These are phyloP conservation scores for Euwallacea fornicatus DNA, from an alignment of 1,140 invertebrate species.

Conservation along the genomic window DNA sequence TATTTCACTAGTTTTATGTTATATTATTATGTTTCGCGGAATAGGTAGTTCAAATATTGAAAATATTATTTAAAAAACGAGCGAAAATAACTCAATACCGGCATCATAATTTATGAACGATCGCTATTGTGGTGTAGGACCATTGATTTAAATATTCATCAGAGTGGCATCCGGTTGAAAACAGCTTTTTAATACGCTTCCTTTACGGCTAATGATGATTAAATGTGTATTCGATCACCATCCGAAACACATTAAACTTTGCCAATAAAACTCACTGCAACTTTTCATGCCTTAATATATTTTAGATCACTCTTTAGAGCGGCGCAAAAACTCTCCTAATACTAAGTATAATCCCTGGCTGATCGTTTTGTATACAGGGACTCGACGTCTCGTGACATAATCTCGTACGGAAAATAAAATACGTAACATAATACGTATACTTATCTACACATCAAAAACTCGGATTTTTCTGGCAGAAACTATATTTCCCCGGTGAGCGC, in stretches of 20 bases:
- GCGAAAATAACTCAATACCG: too few relatives aligned
- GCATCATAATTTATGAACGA: too few relatives aligned
- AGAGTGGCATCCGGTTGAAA: not conserved
- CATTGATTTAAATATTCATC: not conserved
- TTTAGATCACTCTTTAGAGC: too few relatives aligned
- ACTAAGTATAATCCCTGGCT: too few relatives aligned
- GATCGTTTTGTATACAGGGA: too few relatives aligned
- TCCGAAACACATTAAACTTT: not conserved
- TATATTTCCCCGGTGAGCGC: slow-evolving; percentile 18
- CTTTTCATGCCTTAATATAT: too few relatives aligned
- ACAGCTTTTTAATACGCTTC: slow-evolving; percentile 1
- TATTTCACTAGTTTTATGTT: too few relatives aligned
- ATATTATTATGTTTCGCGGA: too few relatives aligned
- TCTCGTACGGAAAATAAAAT: slow-evolving; percentile 10
- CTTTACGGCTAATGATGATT: slow-evolving; percentile 2
- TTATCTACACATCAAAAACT: slow-evolving; percentile 17
- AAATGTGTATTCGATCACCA: not conserved
- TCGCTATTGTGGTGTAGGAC: too few relatives aligned
- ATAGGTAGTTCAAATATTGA: too few relatives aligned
- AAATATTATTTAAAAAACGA: too few relatives aligned
- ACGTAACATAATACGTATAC: slow-evolving; percentile 16
- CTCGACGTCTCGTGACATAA: not conserved
- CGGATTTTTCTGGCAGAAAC: slow-evolving; percentile 14
- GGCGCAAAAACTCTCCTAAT: too few relatives aligned
- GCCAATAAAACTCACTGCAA: not conserved